Evolutionary conservation across 2,797 vertebrate species (phyloP).

Genomic region (Sebastiscus albofasciatus): DNA sequence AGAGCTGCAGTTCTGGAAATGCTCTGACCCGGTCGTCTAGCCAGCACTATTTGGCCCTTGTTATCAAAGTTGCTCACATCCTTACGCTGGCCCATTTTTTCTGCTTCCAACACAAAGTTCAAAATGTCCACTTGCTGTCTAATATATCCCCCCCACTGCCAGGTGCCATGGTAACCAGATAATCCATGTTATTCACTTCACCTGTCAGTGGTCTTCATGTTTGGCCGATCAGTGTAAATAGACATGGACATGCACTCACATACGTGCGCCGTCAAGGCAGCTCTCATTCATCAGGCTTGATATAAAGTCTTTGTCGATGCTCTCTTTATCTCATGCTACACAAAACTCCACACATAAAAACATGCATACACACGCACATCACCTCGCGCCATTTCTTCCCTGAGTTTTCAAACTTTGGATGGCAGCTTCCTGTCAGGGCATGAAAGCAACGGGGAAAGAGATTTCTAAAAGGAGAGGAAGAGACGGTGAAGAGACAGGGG

Average conservation of each 20-base stretch:
- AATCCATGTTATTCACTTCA: too few relatives aligned
- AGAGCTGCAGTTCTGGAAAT: too few relatives aligned
- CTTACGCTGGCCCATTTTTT: too few relatives aligned
- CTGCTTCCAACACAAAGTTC: too few relatives aligned
- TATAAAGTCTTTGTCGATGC: conserved; percentile 22
- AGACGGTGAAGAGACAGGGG: conserved; percentile 41
- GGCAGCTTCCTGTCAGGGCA: conserved; percentile 64
- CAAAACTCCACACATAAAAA: background rate
- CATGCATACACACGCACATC: conserved; percentile 12
- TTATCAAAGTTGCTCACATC: too few relatives aligned
- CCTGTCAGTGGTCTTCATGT: too few relatives aligned
- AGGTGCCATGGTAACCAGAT: too few relatives aligned
- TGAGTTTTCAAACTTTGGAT: conserved; percentile 65
- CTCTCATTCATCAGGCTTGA: conserved; percentile 25
- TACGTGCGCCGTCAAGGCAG: background rate
- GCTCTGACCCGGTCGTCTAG: too few relatives aligned
- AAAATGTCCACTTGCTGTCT: too few relatives aligned
- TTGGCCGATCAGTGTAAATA: too few relatives aligned
- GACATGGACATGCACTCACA: conserved; percentile 1
- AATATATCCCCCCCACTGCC: too few relatives aligned
- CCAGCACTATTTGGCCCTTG: too few relatives aligned
- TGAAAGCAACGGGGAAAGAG: conserved; percentile 52
- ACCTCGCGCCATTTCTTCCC: conserved; percentile 37
- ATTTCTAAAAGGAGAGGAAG: conserved; percentile 49
- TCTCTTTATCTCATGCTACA: conserved; percentile 12